phyloP scores from a whole-genome alignment of 1,140 invertebrate species.

The Tyrophagus putrescentiae region DNA sequence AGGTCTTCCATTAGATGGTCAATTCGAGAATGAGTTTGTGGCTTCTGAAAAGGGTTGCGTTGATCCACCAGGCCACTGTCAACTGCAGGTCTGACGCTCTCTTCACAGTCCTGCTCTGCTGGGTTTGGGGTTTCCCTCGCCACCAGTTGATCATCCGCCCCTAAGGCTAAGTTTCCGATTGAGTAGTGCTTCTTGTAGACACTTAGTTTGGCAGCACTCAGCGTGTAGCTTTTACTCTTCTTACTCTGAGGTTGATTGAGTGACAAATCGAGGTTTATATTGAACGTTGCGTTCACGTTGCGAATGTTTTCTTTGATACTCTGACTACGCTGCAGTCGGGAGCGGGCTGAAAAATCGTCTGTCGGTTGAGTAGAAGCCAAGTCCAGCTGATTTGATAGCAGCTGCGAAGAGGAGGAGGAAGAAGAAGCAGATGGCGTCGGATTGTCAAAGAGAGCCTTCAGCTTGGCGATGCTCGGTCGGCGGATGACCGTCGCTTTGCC shows the following conservation, averaged over 20 bases:
- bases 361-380: no score
- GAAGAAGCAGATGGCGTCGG: no score
- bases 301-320: slow-evolving; percentile 22
- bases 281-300: slow-evolving; percentile 11
- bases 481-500: slow-evolving; percentile 30
- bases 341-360: no score
- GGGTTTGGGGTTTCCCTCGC: no score
- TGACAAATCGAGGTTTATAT: slow-evolving; percentile 6
- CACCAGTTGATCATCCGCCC: neutral
- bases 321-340: slow-evolving; percentile 11
- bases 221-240: slow-evolving; percentile 8
- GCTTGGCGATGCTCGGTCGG: slow-evolving; percentile 36
- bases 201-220: slow-evolving; percentile 15
- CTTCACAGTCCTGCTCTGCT: no score
- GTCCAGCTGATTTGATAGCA: no score
- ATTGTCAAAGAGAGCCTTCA: slow-evolving; percentile 39
- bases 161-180: neutral
- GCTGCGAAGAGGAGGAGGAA: no score
- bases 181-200: slow-evolving; percentile 10
- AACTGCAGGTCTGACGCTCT: no score
- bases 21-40: no score
- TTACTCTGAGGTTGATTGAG: neutral
- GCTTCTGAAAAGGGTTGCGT: no score
- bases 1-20: no score
- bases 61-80: no score